phyloP scores from a whole-genome alignment of 2,888 invertebrate genomes.

The Clunio marinus region DNA sequence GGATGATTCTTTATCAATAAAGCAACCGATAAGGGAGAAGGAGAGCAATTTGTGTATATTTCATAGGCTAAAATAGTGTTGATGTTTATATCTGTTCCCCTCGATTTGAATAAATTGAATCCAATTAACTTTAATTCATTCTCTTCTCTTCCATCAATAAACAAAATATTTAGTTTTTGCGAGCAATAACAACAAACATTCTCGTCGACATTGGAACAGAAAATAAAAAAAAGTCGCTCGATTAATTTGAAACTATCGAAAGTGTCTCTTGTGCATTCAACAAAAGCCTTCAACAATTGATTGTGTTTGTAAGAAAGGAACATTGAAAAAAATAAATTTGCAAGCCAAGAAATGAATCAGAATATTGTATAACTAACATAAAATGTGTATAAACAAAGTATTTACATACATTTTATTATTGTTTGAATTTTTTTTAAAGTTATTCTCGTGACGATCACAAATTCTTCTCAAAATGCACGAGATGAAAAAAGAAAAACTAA shows the following conservation, averaged over 20 bases:
- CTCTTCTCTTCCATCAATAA: background rate
- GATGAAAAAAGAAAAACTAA: conserved; percentile 10
- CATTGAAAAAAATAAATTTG: background rate
- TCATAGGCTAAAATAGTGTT: too few relatives aligned
- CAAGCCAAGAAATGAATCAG: background rate
- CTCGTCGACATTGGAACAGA: background rate
- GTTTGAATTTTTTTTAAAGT: background rate
- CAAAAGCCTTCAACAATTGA: too few relatives aligned
- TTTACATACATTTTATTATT: too few relatives aligned
- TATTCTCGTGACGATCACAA: background rate
- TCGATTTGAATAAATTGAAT: background rate
- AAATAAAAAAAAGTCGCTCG: too few relatives aligned
- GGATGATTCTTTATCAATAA: too few relatives aligned
- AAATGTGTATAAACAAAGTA: conserved; percentile 1
- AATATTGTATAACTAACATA: background rate
- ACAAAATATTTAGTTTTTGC: background rate
- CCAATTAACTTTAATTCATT: background rate
- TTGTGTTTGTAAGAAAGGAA: background rate
- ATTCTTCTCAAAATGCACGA: background rate
- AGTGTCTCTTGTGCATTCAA: too few relatives aligned
- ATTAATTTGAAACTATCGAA: too few relatives aligned
- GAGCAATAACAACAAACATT: background rate
- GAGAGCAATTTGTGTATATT: too few relatives aligned
- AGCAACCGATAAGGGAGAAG: too few relatives aligned
- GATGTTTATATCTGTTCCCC: background rate